Conservation (phyloP, 2,888 invertebrate genomes). For the Tortrix viridana region DNA sequence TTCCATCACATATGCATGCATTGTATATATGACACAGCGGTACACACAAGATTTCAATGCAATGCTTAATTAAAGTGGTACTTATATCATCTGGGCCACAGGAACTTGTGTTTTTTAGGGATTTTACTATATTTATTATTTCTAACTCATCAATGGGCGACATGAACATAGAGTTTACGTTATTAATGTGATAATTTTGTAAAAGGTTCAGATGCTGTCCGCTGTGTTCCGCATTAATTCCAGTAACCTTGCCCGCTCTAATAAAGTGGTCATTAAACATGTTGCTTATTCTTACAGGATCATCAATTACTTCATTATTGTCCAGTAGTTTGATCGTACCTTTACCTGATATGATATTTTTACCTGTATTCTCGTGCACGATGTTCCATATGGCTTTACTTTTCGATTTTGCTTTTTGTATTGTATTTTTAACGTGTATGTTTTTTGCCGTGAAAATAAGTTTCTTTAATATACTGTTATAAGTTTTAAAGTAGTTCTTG, state of each 20-base stretch:
- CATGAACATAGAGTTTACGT: not conserved
- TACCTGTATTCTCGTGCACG: conserved; percentile 17
- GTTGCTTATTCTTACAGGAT: conserved; percentile 13
- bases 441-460: conserved; percentile 13
- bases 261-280: conserved; percentile 23
- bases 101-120: not conserved
- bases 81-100: not conserved
- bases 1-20: not conserved
- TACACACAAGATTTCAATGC: not conserved
- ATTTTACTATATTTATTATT: not conserved
- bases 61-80: not conserved
- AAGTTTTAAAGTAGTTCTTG: conserved; percentile 11
- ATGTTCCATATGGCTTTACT: conserved; percentile 20
- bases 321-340: not conserved
- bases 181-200: not conserved
- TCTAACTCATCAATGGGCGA: not conserved
- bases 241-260: not conserved
- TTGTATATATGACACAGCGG: not conserved
- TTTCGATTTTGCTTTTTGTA: conserved; percentile 18
- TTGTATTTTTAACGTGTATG: conserved; percentile 10
- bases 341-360: not conserved
- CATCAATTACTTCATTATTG: conserved; percentile 7
- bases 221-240: not conserved
- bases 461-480: conserved; percentile 6
- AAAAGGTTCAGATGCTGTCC: not conserved